These are phyloP conservation scores for Paralichthys olivaceus DNA, from an alignment of 2,113 vertebrate genomes.

Conservation along the genomic window DNA sequence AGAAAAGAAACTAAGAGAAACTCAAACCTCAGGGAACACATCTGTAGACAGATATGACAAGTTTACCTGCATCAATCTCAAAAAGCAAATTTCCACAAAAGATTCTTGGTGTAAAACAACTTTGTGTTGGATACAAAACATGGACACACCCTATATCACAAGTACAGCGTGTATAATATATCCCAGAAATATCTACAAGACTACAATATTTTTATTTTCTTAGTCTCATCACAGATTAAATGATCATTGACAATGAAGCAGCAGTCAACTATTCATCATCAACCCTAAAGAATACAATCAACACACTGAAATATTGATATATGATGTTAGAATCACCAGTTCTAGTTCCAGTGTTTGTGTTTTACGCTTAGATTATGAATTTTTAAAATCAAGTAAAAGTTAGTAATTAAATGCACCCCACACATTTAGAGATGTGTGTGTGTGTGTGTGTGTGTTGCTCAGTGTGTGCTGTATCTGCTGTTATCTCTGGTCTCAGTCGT, in stretches of 20 bases:
- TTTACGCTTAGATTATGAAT: background rate
- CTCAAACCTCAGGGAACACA: background rate
- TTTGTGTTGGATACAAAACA: too few species aligned
- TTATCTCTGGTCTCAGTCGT: slow-evolving; percentile 79
- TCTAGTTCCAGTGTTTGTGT: too few species aligned
- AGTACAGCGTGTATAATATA: too few species aligned
- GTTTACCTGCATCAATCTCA: background rate
- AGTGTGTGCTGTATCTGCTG: slow-evolving; percentile 76
- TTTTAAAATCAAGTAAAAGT: background rate
- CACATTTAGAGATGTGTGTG: background rate
- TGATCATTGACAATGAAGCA: too few species aligned
- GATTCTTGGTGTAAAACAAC: too few species aligned
- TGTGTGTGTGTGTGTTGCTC: slow-evolving; percentile 28
- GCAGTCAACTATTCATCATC: background rate
- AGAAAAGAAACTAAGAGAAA: background rate
- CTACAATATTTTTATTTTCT: too few species aligned
- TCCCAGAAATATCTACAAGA: too few species aligned
- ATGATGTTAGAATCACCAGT: background rate
- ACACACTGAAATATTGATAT: background rate
- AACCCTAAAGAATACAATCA: background rate
- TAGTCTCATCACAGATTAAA: too few species aligned
- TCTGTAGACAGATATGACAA: background rate
- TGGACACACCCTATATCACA: too few species aligned
- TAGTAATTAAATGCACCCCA: background rate
- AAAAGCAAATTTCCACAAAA: too few species aligned